Percentiles rank a stretch among this genome's conserved stretches.
These are phyloP conservation scores for Branchellion lobata DNA, from an alignment of 2,888 invertebrate species.

Conservation along the genomic window DNA sequence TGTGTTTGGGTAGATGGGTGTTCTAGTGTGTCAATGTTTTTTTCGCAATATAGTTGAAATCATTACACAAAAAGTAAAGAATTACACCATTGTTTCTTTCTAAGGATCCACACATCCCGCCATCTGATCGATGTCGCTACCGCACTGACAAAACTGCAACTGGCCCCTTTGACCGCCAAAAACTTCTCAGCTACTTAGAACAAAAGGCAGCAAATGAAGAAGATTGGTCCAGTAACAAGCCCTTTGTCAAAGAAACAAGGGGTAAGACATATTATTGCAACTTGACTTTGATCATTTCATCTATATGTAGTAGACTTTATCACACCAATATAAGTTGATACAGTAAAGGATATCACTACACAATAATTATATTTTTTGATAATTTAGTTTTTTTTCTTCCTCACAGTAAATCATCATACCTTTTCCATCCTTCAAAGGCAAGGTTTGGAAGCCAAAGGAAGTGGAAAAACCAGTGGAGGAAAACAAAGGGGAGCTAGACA, in stretches of 20 bases:
- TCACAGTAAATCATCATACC: no score
- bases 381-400: no score
- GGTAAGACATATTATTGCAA: no score
- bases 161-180: slow-evolving; percentile 88
- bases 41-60: no score
- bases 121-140: slow-evolving; percentile 90
- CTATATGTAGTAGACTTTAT: no score
- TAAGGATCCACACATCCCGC: slow-evolving; percentile 93
- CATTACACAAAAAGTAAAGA: no score
- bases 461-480: slow-evolving; percentile 51
- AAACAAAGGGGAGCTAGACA: slow-evolving; percentile 53
- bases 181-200: slow-evolving; percentile 67
- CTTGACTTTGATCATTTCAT: no score
- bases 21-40: no score
- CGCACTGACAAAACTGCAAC: slow-evolving; percentile 92
- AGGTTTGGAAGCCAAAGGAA: slow-evolving; percentile 63
- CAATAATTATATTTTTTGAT: no score
- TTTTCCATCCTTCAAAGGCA: slow-evolving; percentile 61
- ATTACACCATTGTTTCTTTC: no score
- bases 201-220: slow-evolving; percentile 97
- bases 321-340: no score
- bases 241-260: slow-evolving; percentile 79
- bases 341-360: no score
- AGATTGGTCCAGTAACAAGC: slow-evolving; percentile 91
- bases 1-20: not conserved